Evolutionary conservation across 2,888 invertebrate species (phyloP).

Genomic region (Ormyrus thymus): DNA sequence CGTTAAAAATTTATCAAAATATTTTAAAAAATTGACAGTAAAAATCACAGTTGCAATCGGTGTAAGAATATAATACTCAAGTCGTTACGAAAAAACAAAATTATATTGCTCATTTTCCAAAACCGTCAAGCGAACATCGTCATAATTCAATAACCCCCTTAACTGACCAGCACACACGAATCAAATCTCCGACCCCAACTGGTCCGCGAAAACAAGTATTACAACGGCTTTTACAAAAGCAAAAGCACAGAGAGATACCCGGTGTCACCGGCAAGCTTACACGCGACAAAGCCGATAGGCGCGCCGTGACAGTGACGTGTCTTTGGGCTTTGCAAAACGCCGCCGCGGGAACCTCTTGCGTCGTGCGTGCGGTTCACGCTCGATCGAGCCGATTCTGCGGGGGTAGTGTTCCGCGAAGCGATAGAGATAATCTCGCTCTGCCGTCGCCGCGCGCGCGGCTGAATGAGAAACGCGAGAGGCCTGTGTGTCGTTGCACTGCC

Average conservation of each 20-base stretch:
- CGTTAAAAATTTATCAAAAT: no score
- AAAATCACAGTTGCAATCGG: no score
- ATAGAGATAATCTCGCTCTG: slow-evolving; percentile 49
- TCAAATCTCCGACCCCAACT: no score
- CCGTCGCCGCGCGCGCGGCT: not conserved
- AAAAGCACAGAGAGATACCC: not conserved
- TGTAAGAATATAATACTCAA: no score
- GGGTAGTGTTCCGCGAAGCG: slow-evolving; percentile 54
- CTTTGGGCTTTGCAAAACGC: slow-evolving; percentile 12
- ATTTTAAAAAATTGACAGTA: no score
- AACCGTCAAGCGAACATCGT: no score
- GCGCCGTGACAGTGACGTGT: slow-evolving; percentile 38
- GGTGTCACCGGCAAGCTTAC: slow-evolving; percentile 27
- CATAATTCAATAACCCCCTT: no score
- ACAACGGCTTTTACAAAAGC: not conserved
- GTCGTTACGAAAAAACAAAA: no score
- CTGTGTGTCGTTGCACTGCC: not conserved
- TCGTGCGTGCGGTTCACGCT: slow-evolving; percentile 48
- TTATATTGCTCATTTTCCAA: no score
- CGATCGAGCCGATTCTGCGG: slow-evolving; percentile 49
- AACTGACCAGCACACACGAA: no score
- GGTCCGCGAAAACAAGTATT: no score
- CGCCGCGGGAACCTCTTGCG: not conserved
- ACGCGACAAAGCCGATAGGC: slow-evolving; percentile 15
- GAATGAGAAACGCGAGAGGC: not conserved